Percentiles rank a stretch among this genome's conserved stretches.
Evolutionary conservation across 1,140 invertebrate genomes (phyloP).

Genomic region (Lucilia sericata): DNA sequence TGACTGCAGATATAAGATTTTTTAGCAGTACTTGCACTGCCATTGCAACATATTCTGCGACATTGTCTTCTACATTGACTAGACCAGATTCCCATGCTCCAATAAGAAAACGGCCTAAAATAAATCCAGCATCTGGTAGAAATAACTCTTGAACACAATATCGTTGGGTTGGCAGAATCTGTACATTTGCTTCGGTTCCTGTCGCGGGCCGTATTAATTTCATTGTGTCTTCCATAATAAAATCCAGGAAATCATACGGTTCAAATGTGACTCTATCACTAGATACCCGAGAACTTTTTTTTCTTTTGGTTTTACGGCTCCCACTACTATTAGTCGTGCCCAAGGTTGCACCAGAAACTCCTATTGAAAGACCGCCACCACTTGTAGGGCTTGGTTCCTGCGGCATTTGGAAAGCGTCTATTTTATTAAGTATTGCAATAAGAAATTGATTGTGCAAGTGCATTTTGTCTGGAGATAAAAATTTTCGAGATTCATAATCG

Average conservation of each 20-base stretch:
- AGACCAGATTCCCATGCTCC: constrained; percentile 86
- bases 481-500: constrained; percentile 78
- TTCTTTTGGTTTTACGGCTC: constrained; percentile 72
- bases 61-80: constrained; percentile 81
- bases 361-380: constrained; percentile 42
- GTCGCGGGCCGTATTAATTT: constrained; percentile 57
- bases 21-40: constrained; percentile 82
- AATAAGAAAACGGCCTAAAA: constrained; percentile 82
- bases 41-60: constrained; percentile 79
- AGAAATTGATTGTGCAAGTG: constrained; percentile 88
- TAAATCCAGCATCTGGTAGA: constrained; percentile 81
- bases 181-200: constrained; percentile 52
- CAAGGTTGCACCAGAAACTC: constrained; percentile 39
- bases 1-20: constrained; percentile 79
- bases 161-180: constrained; percentile 63
- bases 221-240: constrained; percentile 67
- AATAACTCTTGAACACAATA: constrained; percentile 77
- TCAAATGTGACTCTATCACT: constrained; percentile 78
- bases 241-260: constrained; percentile 71
- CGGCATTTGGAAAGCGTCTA: constrained; percentile 73
- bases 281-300: constrained; percentile 64
- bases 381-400: constrained; percentile 60
- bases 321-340: constrained; percentile 64
- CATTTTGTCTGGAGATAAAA: constrained; percentile 78
- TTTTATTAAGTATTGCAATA: constrained; percentile 82